These are phyloP conservation scores for Galeruca laticollis DNA, from an alignment of 2,888 invertebrate species.

Conservation along the genomic window DNA sequence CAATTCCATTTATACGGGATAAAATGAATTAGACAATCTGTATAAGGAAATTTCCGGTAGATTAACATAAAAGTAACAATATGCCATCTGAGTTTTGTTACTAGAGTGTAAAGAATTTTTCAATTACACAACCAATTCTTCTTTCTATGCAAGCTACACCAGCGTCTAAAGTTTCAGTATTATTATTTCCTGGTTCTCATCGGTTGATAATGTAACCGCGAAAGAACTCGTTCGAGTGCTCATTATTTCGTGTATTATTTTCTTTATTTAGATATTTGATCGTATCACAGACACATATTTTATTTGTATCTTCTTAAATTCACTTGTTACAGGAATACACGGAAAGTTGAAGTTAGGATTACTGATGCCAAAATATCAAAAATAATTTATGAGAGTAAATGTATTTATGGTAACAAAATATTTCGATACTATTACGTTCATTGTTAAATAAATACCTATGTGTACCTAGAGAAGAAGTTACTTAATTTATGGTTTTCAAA, in stretches of 20 bases:
- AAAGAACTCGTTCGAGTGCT: constrained; percentile 17
- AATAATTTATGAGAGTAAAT: neutral
- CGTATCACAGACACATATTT: constrained; percentile 7
- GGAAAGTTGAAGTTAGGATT: neutral
- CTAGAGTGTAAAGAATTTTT: constrained; percentile 18
- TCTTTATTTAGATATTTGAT: constrained; percentile 15
- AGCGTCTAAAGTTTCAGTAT: constrained; percentile 19
- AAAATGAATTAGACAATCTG: neutral
- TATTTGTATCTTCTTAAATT: neutral
- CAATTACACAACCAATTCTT: constrained; percentile 24
- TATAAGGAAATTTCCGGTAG: neutral
- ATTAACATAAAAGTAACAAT: constrained; percentile 16
- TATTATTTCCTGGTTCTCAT: constrained; percentile 24
- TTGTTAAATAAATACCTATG: no score
- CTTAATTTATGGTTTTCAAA: no score
- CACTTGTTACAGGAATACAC: neutral
- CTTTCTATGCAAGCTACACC: constrained; percentile 14
- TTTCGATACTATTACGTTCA: neutral
- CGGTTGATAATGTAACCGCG: constrained; percentile 19
- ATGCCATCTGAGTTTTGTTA: constrained; percentile 17
- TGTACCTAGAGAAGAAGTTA: no score
- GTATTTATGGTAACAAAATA: neutral
- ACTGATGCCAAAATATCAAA: neutral
- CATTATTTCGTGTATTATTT: constrained; percentile 21
- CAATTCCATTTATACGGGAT: no score